Evolutionary conservation across 2,888 invertebrate species (phyloP).

Genomic region (Thumatha senex): DNA sequence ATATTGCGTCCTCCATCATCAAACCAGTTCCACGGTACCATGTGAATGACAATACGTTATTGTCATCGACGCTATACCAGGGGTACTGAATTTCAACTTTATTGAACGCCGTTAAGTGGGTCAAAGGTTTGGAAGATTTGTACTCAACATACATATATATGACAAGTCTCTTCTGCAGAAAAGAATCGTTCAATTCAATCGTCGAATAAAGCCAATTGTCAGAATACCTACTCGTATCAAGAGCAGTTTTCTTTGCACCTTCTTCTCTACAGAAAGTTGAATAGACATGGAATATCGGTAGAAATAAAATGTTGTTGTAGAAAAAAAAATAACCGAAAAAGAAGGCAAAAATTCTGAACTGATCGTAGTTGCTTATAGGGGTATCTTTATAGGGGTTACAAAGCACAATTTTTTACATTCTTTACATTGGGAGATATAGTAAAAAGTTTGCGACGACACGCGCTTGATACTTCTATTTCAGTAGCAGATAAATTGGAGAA

Average conservation of each 20-base stretch:
- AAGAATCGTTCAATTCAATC: conserved; percentile 26
- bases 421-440: neutral
- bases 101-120: neutral
- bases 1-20: too few relatives aligned
- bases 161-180: conserved; percentile 17
- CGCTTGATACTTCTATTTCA: neutral
- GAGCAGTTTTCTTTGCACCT: conserved; percentile 22
- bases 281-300: conserved; percentile 6
- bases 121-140: too few relatives aligned
- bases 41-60: too few relatives aligned
- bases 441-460: neutral
- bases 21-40: too few relatives aligned
- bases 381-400: conserved; percentile 8
- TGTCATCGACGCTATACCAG: neutral
- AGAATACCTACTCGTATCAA: conserved; percentile 10
- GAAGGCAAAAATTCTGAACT: conserved; percentile 9
- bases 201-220: conserved; percentile 29
- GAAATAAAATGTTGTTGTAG: conserved; percentile 11
- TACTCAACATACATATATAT: too few relatives aligned
- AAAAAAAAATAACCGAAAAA: conserved; percentile 12
- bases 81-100: neutral
- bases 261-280: conserved; percentile 22
- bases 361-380: conserved; percentile 14
- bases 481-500: too few relatives aligned
- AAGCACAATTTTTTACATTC: neutral